These are phyloP conservation scores for Alentia gelatinosa DNA, from an alignment of 2,888 invertebrate species.

Conservation along the genomic window DNA sequence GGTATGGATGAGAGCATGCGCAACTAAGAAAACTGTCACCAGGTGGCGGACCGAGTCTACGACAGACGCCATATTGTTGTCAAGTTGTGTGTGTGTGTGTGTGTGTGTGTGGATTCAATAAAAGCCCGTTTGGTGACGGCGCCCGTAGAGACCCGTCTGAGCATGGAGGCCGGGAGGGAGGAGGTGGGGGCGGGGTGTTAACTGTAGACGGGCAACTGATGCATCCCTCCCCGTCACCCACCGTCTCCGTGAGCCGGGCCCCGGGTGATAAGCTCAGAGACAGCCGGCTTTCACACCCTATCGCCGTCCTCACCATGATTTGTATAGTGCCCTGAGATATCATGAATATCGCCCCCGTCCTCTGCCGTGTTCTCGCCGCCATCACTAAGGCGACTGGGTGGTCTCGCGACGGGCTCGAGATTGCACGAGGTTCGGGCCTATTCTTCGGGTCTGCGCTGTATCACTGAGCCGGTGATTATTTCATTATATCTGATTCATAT, in stretches of 20 bases:
- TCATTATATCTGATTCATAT: conserved; percentile 42
- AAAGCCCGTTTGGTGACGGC: too few relatives aligned
- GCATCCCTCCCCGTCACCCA: not conserved
- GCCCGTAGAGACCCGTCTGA: not conserved
- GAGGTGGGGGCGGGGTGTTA: not conserved
- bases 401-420: not conserved
- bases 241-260: not conserved
- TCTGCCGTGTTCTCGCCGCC: not conserved
- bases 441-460: conserved; percentile 20
- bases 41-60: too few relatives aligned
- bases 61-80: not conserved
- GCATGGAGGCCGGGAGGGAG: too few relatives aligned
- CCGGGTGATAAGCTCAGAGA: not conserved
- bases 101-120: too few relatives aligned
- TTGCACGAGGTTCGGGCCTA: not conserved
- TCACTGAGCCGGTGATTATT: conserved; percentile 13
- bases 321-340: conserved; percentile 4
- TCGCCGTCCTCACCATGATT: not conserved
- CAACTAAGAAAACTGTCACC: not conserved
- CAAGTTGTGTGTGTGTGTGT: too few relatives aligned
- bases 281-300: not conserved
- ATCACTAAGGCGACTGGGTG: conserved; percentile 13
- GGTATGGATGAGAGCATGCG: not conserved
- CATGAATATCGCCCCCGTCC: not conserved
- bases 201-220: not conserved